phyloP scores from a whole-genome alignment of 2,113 vertebrate species.

The Murina feae region DNA sequence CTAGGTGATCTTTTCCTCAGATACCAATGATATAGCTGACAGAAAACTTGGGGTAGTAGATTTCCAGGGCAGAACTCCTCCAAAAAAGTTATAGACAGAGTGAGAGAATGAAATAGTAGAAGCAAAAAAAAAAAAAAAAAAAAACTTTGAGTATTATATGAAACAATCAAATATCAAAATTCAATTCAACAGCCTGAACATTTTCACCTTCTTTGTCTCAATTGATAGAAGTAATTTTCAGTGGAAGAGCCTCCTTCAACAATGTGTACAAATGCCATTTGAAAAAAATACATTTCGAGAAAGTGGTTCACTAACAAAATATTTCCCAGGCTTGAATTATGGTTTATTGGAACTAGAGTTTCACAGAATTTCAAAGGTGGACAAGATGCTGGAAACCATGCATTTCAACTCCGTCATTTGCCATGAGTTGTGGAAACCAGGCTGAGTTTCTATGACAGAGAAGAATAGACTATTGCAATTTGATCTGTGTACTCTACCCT shows the following conservation, averaged over 20 bases:
- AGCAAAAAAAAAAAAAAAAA: slow-evolving; percentile 13
- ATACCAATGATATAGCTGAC: neutral
- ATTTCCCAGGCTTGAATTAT: neutral
- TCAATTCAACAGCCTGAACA: neutral
- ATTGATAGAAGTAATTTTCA: neutral
- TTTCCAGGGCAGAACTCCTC: neutral
- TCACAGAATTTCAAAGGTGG: neutral
- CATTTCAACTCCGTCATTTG: neutral
- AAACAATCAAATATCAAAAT: neutral
- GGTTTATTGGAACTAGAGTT: neutral
- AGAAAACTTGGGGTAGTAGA: neutral
- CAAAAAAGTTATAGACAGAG: neutral
- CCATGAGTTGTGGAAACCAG: neutral
- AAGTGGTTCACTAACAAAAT: neutral
- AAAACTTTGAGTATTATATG: neutral
- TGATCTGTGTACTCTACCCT: neutral
- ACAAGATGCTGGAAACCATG: neutral
- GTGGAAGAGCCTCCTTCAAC: neutral
- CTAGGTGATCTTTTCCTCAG: neutral
- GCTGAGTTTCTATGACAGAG: neutral
- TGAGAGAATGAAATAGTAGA: neutral
- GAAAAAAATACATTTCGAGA: neutral
- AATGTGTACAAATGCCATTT: neutral
- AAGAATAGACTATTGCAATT: neutral
- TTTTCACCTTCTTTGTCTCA: neutral